phyloP scores from a whole-genome alignment of 2,113 vertebrate genomes.

The Coregonus clupeaformis region DNA sequence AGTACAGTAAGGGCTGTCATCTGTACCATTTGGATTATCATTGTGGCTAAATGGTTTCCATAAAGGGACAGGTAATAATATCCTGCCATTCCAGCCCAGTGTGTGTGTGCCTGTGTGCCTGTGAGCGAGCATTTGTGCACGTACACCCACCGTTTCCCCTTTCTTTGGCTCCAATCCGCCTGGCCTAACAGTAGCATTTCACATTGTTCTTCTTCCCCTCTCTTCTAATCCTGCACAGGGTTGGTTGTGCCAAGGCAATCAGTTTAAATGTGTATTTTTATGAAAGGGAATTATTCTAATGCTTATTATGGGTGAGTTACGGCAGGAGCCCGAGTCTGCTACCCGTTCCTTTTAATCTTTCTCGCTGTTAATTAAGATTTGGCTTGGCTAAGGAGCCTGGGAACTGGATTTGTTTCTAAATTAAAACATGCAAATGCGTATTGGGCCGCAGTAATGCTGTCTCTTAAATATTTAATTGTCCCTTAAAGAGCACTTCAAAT shows the following conservation, averaged over 20 bases:
- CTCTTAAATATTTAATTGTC: slow-evolving; percentile 24
- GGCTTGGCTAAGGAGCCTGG: slow-evolving; percentile 10
- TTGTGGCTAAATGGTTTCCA: too few species aligned
- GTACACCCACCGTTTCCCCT: not conserved
- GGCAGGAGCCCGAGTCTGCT: not conserved
- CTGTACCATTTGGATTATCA: too few species aligned
- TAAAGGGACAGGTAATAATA: too few species aligned
- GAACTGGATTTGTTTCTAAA: slow-evolving; percentile 23
- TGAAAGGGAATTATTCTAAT: slow-evolving; percentile 29
- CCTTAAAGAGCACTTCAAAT: slow-evolving; percentile 7
- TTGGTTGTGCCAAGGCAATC: slow-evolving; percentile 16
- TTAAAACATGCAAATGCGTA: slow-evolving; percentile 17
- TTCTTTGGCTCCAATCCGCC: not conserved
- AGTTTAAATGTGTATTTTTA: slow-evolving; percentile 24
- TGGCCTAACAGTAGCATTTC: not conserved
- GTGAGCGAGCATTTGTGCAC: not conserved
- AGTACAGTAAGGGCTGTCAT: too few species aligned
- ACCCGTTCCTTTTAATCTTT: slow-evolving; percentile 16
- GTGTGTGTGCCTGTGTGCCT: not conserved
- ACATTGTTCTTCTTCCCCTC: not conserved
- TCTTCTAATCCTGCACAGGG: slow-evolving; percentile 1
- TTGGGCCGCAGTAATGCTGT: slow-evolving; percentile 3
- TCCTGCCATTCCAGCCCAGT: not conserved
- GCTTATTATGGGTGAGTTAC: slow-evolving; percentile 17
- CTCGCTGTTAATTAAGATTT: slow-evolving; percentile 20